These are phyloP conservation scores for Petromus typicus DNA, from an alignment of 2,113 vertebrate species.

Conservation along the genomic window DNA sequence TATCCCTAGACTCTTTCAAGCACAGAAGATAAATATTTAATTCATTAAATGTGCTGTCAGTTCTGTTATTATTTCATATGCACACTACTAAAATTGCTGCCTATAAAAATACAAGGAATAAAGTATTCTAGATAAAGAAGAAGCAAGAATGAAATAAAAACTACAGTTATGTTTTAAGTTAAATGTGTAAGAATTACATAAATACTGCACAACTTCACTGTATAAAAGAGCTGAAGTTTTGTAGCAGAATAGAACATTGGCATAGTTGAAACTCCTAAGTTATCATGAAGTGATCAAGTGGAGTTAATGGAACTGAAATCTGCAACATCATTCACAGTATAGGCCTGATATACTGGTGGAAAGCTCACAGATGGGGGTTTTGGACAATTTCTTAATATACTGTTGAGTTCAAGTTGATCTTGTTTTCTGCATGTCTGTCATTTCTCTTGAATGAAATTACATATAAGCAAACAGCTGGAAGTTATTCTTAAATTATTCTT, in stretches of 20 bases:
- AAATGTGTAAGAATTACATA: neutral
- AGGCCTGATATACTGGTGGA: neutral
- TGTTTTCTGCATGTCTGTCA: neutral
- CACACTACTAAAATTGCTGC: neutral
- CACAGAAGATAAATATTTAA: neutral
- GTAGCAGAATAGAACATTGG: neutral
- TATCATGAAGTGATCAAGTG: neutral
- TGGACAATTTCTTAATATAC: neutral
- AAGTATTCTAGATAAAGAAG: neutral
- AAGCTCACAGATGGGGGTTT: neutral
- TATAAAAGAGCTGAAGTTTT: neutral
- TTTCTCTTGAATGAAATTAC: neutral
- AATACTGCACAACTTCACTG: neutral
- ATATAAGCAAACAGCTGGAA: neutral
- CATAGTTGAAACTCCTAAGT: neutral
- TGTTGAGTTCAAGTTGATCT: neutral
- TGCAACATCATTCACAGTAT: neutral
- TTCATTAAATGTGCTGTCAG: neutral
- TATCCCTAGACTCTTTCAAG: neutral
- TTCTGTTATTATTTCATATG: neutral
- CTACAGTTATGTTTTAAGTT: neutral
- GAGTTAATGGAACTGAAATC: neutral
- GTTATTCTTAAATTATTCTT: neutral
- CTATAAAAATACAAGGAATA: neutral
- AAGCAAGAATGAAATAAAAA: neutral